phyloP scores from a whole-genome alignment of 2,113 vertebrate genomes.

The Apteryx mantelli region DNA sequence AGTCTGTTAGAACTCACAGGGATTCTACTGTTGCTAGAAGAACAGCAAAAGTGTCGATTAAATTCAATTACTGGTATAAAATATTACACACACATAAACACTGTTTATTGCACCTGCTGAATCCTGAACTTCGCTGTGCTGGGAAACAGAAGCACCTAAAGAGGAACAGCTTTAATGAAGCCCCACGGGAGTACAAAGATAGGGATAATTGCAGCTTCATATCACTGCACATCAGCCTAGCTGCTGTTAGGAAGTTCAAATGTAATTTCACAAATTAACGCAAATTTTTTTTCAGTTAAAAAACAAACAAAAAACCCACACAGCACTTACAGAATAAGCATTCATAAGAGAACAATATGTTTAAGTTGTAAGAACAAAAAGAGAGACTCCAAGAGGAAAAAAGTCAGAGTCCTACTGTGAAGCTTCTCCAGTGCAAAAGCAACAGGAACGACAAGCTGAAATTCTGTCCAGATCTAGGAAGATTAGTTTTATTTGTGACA shows the following conservation, averaged over 20 bases:
- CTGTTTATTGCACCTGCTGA: neutral
- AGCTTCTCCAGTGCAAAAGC: neutral
- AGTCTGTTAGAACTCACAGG: neutral
- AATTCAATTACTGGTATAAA: neutral
- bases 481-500: conserved; percentile 8
- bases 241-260: conserved; percentile 20
- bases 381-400: neutral
- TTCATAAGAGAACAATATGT: neutral
- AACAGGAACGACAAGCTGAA: neutral
- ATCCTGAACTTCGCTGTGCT: neutral
- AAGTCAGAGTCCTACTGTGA: neutral
- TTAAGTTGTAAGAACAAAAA: neutral
- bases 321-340: neutral
- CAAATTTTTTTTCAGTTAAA: neutral
- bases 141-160: neutral
- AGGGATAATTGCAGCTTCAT: conserved; percentile 37
- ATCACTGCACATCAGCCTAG: neutral
- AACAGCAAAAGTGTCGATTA: neutral
- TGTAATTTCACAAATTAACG: neutral
- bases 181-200: neutral
- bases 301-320: neutral
- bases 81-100: neutral
- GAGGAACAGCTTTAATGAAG: conserved; percentile 31
- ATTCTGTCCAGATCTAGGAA: neutral
- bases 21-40: neutral